Base-by-base conservation (phyloP, 2,797 vertebrate species). In the Neolamprologus multifasciatus region DNA sequence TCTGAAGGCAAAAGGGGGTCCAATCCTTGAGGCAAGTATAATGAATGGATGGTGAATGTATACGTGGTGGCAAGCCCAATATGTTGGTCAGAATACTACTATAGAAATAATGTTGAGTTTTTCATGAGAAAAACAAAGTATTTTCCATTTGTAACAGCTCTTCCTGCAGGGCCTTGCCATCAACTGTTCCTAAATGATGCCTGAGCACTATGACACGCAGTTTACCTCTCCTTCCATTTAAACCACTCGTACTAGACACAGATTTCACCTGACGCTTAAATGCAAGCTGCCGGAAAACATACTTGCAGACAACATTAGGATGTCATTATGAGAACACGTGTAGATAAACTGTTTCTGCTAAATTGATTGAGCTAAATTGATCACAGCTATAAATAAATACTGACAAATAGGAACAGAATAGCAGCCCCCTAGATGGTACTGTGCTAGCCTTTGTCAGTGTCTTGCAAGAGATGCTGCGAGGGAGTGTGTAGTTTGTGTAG, bases 401-500 rank as follows among this genome's bases (percentile, higher is more conserved):
- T 23, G 7, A 85, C 33, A 23, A 86, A 76, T 29, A 55, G 2
- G 31, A 87, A 13, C 71, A 69, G 55, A 69, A 83, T 67, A 82
- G 51, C 81, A 88, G 51, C 21, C 31, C 33, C 82, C n/a, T 45
- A 31, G 23, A 71, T 29, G 23, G 71, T n/a, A 50, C 21, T 43
- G 59, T 62, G 54, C 86, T 79, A 81, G 85, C 45, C 84, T 80
- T 88, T 79, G 67, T 82, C 78, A 85, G 62, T 86, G 82, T 91
- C 62, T 86, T 80, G 78, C 57, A 80, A 81, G 90, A 93, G 83
- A 91, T 92, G 85, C 79, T 82, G 91, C 57, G 87, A 79, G 93
- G 76, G 84, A 64, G 87, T 50, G 55, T 38, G 77, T 71, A 59
- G 33, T 64, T 79, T 84, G 84, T 82, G 81, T 51, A 29, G 78